Evolutionary conservation across 2,113 vertebrate species (phyloP).

Genomic region (Plestiodon gilberti): DNA sequence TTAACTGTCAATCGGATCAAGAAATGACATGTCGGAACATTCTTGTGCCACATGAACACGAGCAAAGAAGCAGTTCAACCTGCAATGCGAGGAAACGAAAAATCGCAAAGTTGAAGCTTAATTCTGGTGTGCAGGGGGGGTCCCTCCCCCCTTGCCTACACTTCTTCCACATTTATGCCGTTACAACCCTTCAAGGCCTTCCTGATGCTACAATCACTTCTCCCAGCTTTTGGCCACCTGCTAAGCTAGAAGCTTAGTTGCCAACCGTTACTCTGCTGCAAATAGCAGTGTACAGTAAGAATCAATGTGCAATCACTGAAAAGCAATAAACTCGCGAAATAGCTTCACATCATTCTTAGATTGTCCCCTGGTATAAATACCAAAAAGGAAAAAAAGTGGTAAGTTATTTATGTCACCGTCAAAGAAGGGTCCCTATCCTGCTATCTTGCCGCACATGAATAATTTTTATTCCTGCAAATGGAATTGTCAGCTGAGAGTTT

Average conservation of each 20-base stretch:
- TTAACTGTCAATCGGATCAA: too few species aligned
- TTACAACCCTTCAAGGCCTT: background rate
- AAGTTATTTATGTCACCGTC: background rate
- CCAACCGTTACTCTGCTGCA: background rate
- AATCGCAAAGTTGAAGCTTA: background rate
- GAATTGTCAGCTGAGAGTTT: background rate
- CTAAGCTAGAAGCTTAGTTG: background rate
- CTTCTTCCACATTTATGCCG: background rate
- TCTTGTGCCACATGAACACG: background rate
- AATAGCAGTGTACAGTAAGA: accelerated
- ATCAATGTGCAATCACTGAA: background rate
- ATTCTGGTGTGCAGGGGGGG: background rate
- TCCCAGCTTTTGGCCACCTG: background rate
- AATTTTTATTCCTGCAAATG: background rate
- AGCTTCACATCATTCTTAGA: background rate
- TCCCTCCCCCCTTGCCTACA: background rate
- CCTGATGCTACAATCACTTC: background rate
- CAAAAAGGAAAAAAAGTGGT: background rate
- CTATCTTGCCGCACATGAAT: background rate
- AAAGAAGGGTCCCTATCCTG: background rate
- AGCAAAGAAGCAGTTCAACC: background rate
- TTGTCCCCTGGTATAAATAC: background rate
- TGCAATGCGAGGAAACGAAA: background rate
- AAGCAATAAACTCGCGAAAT: background rate
- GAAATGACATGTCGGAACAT: too few species aligned